Conservation (phyloP, 2,113 vertebrate genomes). For the Podarcis raffonei region DNA sequence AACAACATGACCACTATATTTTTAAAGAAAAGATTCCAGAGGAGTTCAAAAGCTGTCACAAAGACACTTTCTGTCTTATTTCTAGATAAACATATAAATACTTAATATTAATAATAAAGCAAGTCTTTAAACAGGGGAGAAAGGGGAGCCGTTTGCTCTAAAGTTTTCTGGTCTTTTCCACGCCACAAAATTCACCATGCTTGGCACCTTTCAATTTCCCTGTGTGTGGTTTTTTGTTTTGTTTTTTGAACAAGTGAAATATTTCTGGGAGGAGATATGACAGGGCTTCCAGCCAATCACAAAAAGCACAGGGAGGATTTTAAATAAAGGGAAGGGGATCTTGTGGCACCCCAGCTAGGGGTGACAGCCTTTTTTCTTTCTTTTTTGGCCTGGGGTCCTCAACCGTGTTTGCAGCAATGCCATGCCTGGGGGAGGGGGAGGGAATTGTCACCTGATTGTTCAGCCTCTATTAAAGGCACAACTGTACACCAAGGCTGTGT, state of each 20-base stretch:
- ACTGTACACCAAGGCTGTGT: too few species aligned
- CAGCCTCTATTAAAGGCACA: too few species aligned
- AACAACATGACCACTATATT: too few species aligned
- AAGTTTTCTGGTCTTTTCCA: background rate
- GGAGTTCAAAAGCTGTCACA: too few species aligned
- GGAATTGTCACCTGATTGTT: too few species aligned
- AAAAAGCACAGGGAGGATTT: background rate
- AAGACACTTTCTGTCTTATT: too few species aligned
- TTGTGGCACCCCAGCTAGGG: background rate
- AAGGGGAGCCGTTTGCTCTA: slow-evolving; percentile 45
- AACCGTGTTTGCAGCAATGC: too few species aligned
- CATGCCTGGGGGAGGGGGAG: too few species aligned
- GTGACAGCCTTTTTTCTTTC: background rate
- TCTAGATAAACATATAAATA: background rate
- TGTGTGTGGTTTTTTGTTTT: too few species aligned
- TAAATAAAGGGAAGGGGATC: background rate
- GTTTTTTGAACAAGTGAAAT: fast-evolving
- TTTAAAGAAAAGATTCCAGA: too few species aligned
- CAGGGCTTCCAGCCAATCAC: background rate
- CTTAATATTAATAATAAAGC: background rate
- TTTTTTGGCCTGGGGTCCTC: too few species aligned
- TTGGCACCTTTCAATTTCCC: background rate
- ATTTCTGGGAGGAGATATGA: slow-evolving; percentile 23
- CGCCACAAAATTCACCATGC: fast-evolving
- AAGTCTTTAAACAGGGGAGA: background rate